Evolutionary conservation across 2,797 vertebrate species (phyloP).

Genomic region (Danio aesculapii): DNA sequence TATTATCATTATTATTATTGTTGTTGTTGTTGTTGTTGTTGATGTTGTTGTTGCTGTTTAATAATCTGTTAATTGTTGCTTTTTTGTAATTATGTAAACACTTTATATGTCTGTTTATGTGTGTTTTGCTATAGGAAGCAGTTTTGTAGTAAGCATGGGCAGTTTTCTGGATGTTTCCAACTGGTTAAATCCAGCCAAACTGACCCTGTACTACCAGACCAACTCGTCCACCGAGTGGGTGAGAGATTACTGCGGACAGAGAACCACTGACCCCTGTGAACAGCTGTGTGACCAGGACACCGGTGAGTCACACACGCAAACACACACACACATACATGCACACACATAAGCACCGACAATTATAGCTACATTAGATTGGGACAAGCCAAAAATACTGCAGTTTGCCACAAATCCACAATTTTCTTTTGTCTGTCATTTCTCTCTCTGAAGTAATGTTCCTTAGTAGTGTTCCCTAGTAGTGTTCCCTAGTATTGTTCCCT

Average conservation of each 20-base stretch:
- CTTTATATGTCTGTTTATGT: too few relatives aligned
- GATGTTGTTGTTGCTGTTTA: too few relatives aligned
- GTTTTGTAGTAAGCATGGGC: conserved; percentile 95
- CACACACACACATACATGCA: conserved; percentile 21
- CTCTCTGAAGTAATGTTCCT: too few relatives aligned
- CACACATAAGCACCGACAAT: background rate
- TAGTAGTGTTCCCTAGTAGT: too few relatives aligned
- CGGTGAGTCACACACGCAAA: conserved; percentile 78
- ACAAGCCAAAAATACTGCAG: too few relatives aligned
- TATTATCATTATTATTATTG: too few relatives aligned
- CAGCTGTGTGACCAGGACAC: conserved; percentile 96
- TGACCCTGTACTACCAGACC: conserved; percentile 95
- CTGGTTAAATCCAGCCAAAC: conserved; percentile 96
- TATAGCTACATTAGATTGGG: too few relatives aligned
- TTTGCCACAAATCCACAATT: too few relatives aligned
- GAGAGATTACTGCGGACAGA: conserved; percentile 93
- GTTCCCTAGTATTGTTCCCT: too few relatives aligned
- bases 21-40: too few relatives aligned
- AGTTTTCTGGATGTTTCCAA: conserved; percentile 96
- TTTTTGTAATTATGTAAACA: background rate
- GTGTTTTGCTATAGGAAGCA: conserved; percentile 84
- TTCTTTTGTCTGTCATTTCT: too few relatives aligned
- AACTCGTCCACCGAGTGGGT: conserved; percentile 95
- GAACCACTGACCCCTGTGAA: conserved; percentile 93
- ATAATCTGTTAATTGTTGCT: too few relatives aligned